Conservation (phyloP, 2,888 invertebrate genomes). For the Chaitophorus viminalis region DNA sequence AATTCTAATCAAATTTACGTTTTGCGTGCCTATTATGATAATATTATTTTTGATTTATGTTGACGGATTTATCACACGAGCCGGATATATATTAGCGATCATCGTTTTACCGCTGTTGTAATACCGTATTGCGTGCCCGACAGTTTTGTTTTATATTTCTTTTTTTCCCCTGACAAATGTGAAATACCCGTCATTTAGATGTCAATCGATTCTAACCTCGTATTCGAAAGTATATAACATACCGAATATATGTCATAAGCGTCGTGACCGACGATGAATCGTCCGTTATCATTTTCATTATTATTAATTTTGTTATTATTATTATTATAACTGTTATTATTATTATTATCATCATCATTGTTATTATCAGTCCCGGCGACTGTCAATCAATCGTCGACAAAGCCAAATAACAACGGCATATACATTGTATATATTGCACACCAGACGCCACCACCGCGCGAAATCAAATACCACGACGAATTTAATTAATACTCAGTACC, state of each 20-base stretch:
- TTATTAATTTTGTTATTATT: no score
- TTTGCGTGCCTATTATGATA: no score
- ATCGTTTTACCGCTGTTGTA: background rate
- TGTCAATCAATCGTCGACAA: slow-evolving; percentile 20
- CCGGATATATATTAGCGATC: background rate
- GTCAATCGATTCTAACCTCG: slow-evolving; percentile 5
- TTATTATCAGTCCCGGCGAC: background rate
- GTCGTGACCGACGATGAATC: background rate
- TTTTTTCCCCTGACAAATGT: background rate
- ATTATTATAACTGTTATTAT: no score
- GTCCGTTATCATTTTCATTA: background rate
- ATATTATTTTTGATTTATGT: background rate
- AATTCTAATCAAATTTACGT: no score
- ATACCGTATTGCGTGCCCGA: background rate
- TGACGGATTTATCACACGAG: background rate
- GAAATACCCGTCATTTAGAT: slow-evolving; percentile 20
- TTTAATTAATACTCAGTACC: background rate
- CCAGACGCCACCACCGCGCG: background rate
- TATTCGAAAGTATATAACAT: background rate
- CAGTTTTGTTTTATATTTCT: background rate
- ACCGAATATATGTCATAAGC: background rate
- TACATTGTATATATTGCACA: background rate
- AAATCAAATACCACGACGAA: background rate
- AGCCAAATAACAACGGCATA: background rate
- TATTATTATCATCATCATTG: slow-evolving; percentile 8